Percentiles rank a stretch among this genome's conserved stretches.
phyloP scores from a whole-genome alignment of 2,113 vertebrate genomes.

The Brachirus orientalis region DNA sequence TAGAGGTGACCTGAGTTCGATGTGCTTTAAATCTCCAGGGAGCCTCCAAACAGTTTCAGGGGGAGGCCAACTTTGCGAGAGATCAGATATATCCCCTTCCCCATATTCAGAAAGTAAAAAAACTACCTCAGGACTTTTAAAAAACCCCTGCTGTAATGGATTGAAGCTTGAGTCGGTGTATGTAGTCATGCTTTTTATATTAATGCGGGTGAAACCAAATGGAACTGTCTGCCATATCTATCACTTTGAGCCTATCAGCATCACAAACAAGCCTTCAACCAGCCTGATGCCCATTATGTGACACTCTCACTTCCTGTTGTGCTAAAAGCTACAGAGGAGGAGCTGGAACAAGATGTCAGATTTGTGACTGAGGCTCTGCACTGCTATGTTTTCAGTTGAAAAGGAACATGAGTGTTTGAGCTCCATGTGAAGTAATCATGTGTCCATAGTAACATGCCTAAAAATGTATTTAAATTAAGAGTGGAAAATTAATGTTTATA shows the following conservation, averaged over 20 bases:
- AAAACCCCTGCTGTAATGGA: constrained; percentile 23
- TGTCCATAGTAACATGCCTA: too few relatives aligned
- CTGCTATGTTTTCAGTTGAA: too few relatives aligned
- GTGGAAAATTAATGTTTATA: too few relatives aligned
- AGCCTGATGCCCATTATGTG: constrained; percentile 14
- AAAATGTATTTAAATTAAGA: too few relatives aligned
- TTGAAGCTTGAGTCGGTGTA: constrained; percentile 4
- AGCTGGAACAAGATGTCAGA: not conserved
- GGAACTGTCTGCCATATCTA: constrained; percentile 21
- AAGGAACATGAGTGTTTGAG: too few relatives aligned
- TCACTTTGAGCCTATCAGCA: constrained; percentile 33
- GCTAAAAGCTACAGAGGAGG: constrained; percentile 12
- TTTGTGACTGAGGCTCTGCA: not conserved
- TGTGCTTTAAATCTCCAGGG: not conserved
- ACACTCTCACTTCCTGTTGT: constrained; percentile 9
- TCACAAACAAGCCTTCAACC: constrained; percentile 6
- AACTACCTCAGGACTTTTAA: not conserved
- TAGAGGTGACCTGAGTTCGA: not conserved
- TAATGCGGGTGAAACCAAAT: constrained; percentile 38
- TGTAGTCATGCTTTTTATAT: constrained; percentile 39
- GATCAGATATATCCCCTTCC: not conserved
- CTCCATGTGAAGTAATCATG: too few relatives aligned
- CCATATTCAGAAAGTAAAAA: not conserved
- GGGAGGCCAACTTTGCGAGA: not conserved
- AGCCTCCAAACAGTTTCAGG: not conserved